Evolutionary conservation across 2,113 vertebrate genomes (phyloP).

Genomic region (Eulemur macaco): DNA sequence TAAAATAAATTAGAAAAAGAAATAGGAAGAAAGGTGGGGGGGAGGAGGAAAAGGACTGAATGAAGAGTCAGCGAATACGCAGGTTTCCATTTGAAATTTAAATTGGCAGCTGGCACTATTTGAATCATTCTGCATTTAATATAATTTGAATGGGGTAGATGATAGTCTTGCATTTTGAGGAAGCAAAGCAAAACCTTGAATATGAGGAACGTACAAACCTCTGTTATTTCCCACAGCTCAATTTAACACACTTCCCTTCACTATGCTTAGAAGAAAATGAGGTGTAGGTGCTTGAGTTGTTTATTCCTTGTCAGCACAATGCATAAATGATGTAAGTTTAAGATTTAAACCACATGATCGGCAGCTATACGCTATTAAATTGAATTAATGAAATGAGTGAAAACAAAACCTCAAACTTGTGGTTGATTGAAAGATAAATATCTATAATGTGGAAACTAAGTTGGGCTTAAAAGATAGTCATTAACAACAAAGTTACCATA

Average conservation of each 20-base stretch:
- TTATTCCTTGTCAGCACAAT: slow-evolving; percentile 37
- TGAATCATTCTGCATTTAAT: slow-evolving; percentile 72
- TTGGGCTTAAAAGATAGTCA: background rate
- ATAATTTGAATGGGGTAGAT: slow-evolving; percentile 68
- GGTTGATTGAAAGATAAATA: background rate
- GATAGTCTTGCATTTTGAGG: slow-evolving; percentile 49
- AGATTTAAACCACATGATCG: background rate
- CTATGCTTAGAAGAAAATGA: slow-evolving; percentile 48
- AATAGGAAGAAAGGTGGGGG: background rate
- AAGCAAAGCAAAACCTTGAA: slow-evolving; percentile 57
- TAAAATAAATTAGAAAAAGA: slow-evolving; percentile 60
- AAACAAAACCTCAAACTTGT: background rate
- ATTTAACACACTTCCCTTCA: slow-evolving; percentile 48
- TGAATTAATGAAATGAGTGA: background rate
- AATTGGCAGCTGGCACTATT: slow-evolving; percentile 72
- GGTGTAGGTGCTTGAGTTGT: slow-evolving; percentile 18
- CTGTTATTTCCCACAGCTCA: slow-evolving; percentile 50
- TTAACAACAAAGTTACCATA: slow-evolving; percentile 5
- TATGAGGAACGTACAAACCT: slow-evolving; percentile 42
- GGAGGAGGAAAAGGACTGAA: background rate
- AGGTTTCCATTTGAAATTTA: slow-evolving; percentile 74
- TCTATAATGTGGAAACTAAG: background rate
- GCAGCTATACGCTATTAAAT: background rate
- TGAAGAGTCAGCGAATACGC: slow-evolving; percentile 65
- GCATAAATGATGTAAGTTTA: background rate